These are phyloP conservation scores for Pseudococcus longispinus DNA, from an alignment of 2,888 invertebrate species.

Conservation along the genomic window DNA sequence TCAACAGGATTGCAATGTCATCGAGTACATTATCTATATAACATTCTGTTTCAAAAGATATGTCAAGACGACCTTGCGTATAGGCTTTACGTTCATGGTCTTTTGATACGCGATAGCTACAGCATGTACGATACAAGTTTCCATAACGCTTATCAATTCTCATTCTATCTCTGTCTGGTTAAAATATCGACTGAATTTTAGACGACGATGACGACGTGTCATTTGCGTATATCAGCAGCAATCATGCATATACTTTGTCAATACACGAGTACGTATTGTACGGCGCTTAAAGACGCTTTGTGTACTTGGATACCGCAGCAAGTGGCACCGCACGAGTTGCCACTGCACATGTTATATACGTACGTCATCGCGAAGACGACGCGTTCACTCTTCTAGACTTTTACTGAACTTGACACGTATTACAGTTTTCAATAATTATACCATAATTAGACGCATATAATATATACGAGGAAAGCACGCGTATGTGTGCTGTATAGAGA, in stretches of 20 bases:
- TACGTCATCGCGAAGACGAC: background rate
- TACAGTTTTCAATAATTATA: conserved; percentile 10
- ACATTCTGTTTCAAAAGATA: conserved; percentile 31
- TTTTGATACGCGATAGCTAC: background rate
- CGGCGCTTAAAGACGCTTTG: background rate
- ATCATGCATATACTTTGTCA: background rate
- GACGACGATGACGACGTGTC: background rate
- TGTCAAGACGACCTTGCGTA: conserved; percentile 19
- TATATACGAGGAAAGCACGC: background rate
- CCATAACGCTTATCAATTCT: background rate
- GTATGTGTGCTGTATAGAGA: background rate
- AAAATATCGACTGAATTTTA: conserved; percentile 14
- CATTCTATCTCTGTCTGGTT: background rate
- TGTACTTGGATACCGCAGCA: background rate
- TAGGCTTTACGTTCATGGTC: conserved; percentile 30
- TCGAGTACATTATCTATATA: conserved; percentile 22
- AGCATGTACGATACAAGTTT: background rate
- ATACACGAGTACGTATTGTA: background rate
- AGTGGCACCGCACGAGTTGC: background rate
- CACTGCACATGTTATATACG: background rate
- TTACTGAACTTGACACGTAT: conserved; percentile 31
- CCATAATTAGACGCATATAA: conserved; percentile 10
- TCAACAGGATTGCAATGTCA: conserved; percentile 28
- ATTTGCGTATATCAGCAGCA: background rate
- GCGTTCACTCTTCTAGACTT: conserved; percentile 15